Base-by-base conservation (phyloP, 2,888 invertebrate genomes). In the Dysmachus trigonus region DNA sequence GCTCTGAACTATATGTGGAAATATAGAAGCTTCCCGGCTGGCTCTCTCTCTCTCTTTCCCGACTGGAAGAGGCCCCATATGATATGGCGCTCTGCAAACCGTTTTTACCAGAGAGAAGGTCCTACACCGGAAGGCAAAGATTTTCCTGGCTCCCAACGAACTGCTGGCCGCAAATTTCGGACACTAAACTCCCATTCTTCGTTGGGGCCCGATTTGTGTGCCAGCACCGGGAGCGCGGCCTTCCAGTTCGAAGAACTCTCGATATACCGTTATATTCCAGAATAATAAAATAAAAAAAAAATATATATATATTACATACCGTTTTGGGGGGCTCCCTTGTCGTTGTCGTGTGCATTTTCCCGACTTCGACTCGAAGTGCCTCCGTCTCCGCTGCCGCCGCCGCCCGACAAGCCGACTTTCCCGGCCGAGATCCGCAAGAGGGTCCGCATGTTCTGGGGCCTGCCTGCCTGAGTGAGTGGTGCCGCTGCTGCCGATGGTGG, bases 361-460 rank as follows among this genome's bases (percentile, higher is more conserved):
- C 7, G 62, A 79, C 51, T 31, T 51, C 35, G 51, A 79, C 51
- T 51, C 38, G 38, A 41, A 41, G 38, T 15, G 38, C 38, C 38
- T 41, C 13, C 38, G 38, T n/a, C n/a, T n/a, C n/a, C n/a, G n/a
- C n/a, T n/a, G n/a, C n/a, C n/a, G n/a, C 76, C 76, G 33, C 33
- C 4, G 33, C 33, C 27, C 53, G 13, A 53, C n/a, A n/a, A n/a
- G n/a, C 38, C 38, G 13, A n/a, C 30, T 82, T 71, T 62, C 62
- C 27, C 30, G 31, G 22, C 13, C 82, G 79, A 31, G 74, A 38
- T 38, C 73, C 33, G 74, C 74, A 74, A 33, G 85, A 74, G 47
- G 85, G 73, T 85, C 85, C 74, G 73, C 85, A 74, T 85, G 85
- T 85, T 74, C 51, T 83, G 51, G 74, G 41, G 22, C 22, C 53